Conservation (phyloP, 1,140 invertebrate genomes). For the Goniozus legneri region DNA sequence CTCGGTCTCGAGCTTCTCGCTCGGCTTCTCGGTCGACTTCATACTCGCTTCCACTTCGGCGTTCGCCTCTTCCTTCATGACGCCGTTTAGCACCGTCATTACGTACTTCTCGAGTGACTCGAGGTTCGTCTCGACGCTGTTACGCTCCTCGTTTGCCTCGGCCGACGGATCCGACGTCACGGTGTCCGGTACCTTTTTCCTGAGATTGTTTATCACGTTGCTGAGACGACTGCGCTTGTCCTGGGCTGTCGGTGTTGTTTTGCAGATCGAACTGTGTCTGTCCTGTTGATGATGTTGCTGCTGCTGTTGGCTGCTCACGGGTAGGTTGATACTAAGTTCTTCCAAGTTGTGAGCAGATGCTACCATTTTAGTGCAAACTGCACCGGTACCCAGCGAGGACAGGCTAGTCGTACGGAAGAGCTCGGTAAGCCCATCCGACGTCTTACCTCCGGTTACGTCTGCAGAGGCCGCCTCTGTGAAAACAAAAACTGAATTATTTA, state of each 20-base stretch:
- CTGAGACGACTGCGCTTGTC: constrained; percentile 49
- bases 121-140: constrained; percentile 40
- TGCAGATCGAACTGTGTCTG: constrained; percentile 23
- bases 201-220: constrained; percentile 50
- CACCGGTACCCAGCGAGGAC: constrained; percentile 16
- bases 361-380: constrained; percentile 36
- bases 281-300: constrained; percentile 31
- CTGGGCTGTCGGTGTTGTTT: constrained; percentile 37
- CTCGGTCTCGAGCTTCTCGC: neutral
- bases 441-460: constrained; percentile 39
- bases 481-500: constrained; percentile 13
- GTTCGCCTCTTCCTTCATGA: constrained; percentile 45
- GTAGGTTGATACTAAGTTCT: constrained; percentile 35
- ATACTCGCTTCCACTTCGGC: constrained; percentile 5
- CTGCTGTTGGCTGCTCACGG: constrained; percentile 27
- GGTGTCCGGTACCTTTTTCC: constrained; percentile 42
- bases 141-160: constrained; percentile 31
- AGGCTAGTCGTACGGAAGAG: constrained; percentile 21
- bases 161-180: constrained; percentile 14
- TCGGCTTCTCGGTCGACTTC: neutral
- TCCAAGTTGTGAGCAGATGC: constrained; percentile 46
- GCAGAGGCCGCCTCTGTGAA: constrained; percentile 39
- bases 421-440: constrained; percentile 26
- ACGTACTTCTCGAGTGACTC: constrained; percentile 48
- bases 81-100: constrained; percentile 51